Conservation (phyloP, 1,140 invertebrate genomes). For the Pseudomyrmex flavicornis region DNA sequence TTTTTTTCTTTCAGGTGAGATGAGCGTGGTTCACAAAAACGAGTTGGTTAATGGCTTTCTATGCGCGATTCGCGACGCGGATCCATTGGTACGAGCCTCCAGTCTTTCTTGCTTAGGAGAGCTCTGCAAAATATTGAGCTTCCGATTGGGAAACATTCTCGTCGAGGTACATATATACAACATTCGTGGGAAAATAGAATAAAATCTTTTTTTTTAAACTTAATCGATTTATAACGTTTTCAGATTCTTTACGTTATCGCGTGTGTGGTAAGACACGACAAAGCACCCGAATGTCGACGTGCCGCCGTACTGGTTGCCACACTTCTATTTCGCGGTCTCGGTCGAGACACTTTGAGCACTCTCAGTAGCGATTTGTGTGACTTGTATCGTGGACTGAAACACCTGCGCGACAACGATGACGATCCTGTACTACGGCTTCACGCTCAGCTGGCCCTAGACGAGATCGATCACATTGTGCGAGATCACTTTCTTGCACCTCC, state of each 20-base stretch:
- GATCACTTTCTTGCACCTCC: constrained; percentile 87
- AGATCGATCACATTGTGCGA: constrained; percentile 90
- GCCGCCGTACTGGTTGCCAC: constrained; percentile 92
- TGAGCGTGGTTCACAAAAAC: constrained; percentile 90
- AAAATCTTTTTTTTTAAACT: constrained; percentile 17
- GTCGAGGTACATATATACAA: constrained; percentile 88
- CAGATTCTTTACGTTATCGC: constrained; percentile 90
- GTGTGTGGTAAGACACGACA: constrained; percentile 89
- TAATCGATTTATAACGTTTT: constrained; percentile 22
- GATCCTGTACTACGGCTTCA: constrained; percentile 91
- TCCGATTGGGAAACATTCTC: constrained; percentile 89
- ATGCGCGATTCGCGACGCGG: constrained; percentile 88
- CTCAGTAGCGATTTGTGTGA: constrained; percentile 89
- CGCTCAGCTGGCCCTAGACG: constrained; percentile 90
- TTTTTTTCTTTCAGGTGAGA: constrained; percentile 87
- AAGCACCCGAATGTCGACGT: constrained; percentile 89
- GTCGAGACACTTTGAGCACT: constrained; percentile 88
- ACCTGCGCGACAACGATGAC: constrained; percentile 87
- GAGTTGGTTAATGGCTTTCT: constrained; percentile 91
- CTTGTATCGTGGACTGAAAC: constrained; percentile 90
- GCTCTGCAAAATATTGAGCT: constrained; percentile 91
- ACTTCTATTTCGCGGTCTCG: constrained; percentile 90
- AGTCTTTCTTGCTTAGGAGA: constrained; percentile 94
- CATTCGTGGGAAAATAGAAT: background rate
- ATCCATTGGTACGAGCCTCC: constrained; percentile 91